Evolutionary conservation across 2,113 vertebrate species (phyloP).

Genomic region (Bungarus multicinctus): DNA sequence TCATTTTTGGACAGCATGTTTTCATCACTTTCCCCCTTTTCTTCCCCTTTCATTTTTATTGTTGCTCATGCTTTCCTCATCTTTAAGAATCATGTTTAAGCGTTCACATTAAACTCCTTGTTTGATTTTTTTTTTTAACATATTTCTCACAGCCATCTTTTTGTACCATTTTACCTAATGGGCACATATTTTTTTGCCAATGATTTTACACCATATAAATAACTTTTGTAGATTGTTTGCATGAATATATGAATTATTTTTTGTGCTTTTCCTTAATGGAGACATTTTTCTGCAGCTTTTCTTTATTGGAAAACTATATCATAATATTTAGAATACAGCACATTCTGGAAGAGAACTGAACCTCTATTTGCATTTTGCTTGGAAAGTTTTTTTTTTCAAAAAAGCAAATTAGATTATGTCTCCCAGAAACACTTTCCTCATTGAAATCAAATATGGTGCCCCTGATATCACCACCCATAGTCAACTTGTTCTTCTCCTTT

Average conservation of each 20-base stretch:
- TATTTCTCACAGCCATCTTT: background rate
- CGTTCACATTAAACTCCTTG: background rate
- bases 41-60: background rate
- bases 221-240: background rate
- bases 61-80: background rate
- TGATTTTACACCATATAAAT: background rate
- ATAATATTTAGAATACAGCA: background rate
- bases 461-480: background rate
- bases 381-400: background rate
- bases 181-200: background rate
- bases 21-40: background rate
- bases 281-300: background rate
- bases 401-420: background rate
- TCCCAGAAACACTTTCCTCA: background rate
- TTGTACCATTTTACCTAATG: background rate
- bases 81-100: background rate
- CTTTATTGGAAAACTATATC: background rate
- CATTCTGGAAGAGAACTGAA: background rate
- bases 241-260: background rate
- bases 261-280: background rate
- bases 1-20: background rate
- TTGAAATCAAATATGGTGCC: background rate
- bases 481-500: background rate
- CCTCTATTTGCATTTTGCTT: background rate
- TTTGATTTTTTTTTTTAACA: background rate